Evolutionary conservation across 2,113 vertebrate genomes (phyloP).

Genomic region (Tragulus kanchil): DNA sequence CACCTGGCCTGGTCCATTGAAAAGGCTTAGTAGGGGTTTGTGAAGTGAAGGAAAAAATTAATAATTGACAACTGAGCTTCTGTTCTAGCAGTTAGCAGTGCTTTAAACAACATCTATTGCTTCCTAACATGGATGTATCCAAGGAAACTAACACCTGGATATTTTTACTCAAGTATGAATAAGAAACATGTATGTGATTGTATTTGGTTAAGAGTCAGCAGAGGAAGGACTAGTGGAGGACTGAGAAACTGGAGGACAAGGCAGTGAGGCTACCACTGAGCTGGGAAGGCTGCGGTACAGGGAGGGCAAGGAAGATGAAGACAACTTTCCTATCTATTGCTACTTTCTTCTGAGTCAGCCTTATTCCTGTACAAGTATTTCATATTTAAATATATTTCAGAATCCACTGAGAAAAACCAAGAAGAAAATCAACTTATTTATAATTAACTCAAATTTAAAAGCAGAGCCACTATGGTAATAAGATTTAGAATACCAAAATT

Average conservation of each 20-base stretch:
- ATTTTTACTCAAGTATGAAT: neutral
- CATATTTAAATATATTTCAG: neutral
- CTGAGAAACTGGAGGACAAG: neutral
- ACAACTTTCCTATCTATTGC: neutral
- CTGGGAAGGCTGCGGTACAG: accelerated
- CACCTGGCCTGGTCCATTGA: neutral
- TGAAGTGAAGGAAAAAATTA: neutral
- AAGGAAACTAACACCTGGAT: neutral
- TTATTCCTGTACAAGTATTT: neutral
- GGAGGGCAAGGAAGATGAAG: neutral
- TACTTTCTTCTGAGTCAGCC: neutral
- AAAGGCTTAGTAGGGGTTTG: neutral
- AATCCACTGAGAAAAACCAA: neutral
- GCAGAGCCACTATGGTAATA: neutral
- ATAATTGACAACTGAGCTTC: neutral
- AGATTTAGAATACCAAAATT: neutral
- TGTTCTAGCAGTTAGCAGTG: neutral
- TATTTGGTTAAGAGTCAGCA: neutral
- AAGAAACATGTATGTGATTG: neutral
- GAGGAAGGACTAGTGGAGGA: neutral
- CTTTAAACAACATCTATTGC: neutral
- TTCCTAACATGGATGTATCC: neutral
- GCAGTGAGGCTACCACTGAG: accelerated
- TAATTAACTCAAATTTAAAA: neutral
- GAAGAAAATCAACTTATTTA: neutral